A percentile compares a stretch with the other conserved stretches of the same genome.
These are phyloP conservation scores for Macrotus californicus DNA, from an alignment of 2,113 vertebrate species.

Conservation along the genomic window DNA sequence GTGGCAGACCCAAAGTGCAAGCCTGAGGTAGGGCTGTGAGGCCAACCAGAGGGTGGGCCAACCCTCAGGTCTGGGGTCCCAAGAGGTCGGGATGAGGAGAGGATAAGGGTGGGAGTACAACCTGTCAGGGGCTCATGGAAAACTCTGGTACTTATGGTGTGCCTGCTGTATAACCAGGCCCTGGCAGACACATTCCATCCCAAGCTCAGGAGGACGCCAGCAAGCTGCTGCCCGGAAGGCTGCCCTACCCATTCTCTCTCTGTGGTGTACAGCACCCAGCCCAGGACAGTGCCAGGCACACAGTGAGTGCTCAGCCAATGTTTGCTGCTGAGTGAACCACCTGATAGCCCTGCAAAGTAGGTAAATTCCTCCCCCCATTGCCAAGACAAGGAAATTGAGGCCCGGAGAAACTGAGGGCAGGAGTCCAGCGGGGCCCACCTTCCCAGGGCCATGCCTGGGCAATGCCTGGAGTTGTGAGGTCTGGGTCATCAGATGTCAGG, in stretches of 20 bases:
- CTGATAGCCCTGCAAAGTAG: neutral
- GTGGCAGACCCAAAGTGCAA: neutral
- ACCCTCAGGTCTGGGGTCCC: neutral
- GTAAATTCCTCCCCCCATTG: neutral
- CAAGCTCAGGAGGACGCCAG: neutral
- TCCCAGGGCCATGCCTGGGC: neutral
- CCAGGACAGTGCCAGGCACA: neutral
- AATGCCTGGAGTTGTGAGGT: neutral
- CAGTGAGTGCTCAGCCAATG: neutral
- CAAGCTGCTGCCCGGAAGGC: neutral
- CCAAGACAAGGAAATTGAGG: neutral
- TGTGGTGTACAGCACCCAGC: neutral
- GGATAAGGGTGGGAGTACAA: neutral
- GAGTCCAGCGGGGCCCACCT: neutral
- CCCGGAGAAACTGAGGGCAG: neutral
- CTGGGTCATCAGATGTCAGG: neutral
- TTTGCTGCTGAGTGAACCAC: neutral
- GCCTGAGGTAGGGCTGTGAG: neutral
- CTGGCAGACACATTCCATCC: neutral
- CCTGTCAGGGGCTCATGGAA: neutral
- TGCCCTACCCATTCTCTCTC: neutral
- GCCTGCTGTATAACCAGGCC: neutral
- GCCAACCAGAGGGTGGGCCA: neutral
- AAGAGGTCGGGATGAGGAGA: neutral
- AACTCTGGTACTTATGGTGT: neutral